Evolutionary conservation across 2,888 invertebrate genomes (phyloP), one percentile per base, ranked within the genome.

Genomic region (Pammene fasciana): DNA sequence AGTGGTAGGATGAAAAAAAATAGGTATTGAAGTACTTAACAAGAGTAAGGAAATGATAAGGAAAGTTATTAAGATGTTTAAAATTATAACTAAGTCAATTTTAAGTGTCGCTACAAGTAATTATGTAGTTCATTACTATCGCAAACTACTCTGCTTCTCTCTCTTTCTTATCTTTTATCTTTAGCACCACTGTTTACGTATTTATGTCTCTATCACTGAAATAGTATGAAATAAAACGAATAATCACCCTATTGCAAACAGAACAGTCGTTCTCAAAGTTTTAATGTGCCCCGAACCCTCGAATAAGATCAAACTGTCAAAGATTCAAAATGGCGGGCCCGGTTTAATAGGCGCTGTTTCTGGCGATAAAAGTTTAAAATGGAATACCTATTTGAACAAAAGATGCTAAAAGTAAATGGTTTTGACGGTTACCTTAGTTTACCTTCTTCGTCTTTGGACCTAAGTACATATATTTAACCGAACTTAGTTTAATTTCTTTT

Each of bases 281-380:
- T 60, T 26, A 70, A 70, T 54, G 57, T 43, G 54, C 16, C 64
- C 52, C 57, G 50, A 46, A 64, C 26, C 16, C 16, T 50, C 56
- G 16, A 57, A 64, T 26, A 36, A 46, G 65, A 65, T 70, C 65
- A 52, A 70, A 65, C 65, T 65, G 68, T 70, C 68, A 60, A 65
- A 70, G 65, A 60, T 45, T 34, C 52, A 65, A 59, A 59, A 59
- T 68, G 68, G 68, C 52, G 48, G 57, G 6, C 16, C 36, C 6
- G 38, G 56, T 68, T 48, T 57, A 68, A 68, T 68, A 38, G 57
- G 14, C 36, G 36, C 61, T 48, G 56, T 46, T 54, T 36, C 45
- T 60, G 1, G n/a, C 9, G 61, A 61, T 61, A 61, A 50, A 50
- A 38, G 11, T 11, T 36, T 60, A 45, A 34, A 36, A 50, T 18